These are phyloP conservation scores for Palythoa grandis DNA, from an alignment of 92 coral and sea anemone species.

Conservation along the genomic window DNA sequence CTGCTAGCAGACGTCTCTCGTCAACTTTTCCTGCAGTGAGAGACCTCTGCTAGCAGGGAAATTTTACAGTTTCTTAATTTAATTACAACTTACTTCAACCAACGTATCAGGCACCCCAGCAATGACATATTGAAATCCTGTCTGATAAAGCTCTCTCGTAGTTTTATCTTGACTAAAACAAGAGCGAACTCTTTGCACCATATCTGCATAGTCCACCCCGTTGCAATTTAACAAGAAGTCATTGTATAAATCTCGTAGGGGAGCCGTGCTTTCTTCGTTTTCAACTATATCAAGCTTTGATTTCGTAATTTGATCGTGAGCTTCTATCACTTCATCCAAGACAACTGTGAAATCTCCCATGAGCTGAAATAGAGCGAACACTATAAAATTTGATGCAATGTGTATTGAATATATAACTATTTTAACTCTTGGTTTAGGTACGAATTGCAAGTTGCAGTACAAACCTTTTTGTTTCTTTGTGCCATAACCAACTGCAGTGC, in stretches of 20 bases:
- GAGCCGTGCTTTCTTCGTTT: neutral
- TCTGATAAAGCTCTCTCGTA: slow-evolving; percentile 56
- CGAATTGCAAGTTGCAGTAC: neutral
- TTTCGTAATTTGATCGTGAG: slow-evolving; percentile 60
- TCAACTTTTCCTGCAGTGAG: no score
- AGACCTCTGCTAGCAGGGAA: no score
- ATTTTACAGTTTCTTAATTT: neutral
- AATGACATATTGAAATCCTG: slow-evolving; percentile 55
- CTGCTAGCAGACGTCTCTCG: neutral
- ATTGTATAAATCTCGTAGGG: slow-evolving; percentile 48
- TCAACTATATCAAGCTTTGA: slow-evolving; percentile 53
- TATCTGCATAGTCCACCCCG: slow-evolving; percentile 78
- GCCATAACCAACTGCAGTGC: slow-evolving; percentile 87
- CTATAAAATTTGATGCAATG: no score
- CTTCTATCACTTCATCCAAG: slow-evolving; percentile 58
- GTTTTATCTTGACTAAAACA: slow-evolving; percentile 56
- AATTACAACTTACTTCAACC: slow-evolving; percentile 67
- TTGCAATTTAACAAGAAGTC: slow-evolving; percentile 74
- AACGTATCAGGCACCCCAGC: slow-evolving; percentile 64
- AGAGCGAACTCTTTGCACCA: slow-evolving; percentile 58
- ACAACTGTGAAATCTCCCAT: slow-evolving; percentile 69
- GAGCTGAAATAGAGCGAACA: slow-evolving; percentile 41
- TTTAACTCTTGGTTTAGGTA: neutral
- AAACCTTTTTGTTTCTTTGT: slow-evolving; percentile 76
- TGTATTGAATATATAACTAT: no score